Evolutionary conservation across 1,140 invertebrate species (phyloP).

Genomic region (Eupeodes corollae): DNA sequence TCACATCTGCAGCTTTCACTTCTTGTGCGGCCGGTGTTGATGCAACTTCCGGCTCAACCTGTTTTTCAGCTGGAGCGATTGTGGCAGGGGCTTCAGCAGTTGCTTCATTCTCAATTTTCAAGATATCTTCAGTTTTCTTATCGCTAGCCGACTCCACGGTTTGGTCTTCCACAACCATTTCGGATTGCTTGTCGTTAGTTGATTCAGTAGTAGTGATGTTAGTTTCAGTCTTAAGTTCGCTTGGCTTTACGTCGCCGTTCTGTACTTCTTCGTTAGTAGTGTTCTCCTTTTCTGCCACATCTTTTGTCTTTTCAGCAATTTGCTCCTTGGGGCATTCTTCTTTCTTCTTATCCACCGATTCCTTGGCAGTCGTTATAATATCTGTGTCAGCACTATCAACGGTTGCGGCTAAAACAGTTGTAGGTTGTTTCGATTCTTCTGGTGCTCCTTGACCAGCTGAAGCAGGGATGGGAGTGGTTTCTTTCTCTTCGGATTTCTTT

Average conservation of each 20-base stretch:
- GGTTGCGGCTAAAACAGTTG: too few relatives aligned
- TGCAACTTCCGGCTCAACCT: conserved; percentile 1
- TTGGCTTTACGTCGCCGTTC: neutral
- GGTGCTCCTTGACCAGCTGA: too few relatives aligned
- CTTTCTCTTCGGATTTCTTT: conserved; percentile 1
- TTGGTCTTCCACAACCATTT: too few relatives aligned
- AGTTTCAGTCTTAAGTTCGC: neutral
- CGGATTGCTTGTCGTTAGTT: too few relatives aligned
- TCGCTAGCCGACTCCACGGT: too few relatives aligned
- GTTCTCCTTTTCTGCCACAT: neutral
- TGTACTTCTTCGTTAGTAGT: neutral
- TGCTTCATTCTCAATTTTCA: neutral
- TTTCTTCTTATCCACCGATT: too few relatives aligned
- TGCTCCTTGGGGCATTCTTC: too few relatives aligned
- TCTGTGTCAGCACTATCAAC: too few relatives aligned
- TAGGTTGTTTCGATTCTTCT: too few relatives aligned
- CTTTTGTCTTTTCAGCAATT: neutral
- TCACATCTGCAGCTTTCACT: neutral
- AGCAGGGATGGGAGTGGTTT: neutral
- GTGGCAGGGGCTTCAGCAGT: neutral
- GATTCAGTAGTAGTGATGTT: too few relatives aligned
- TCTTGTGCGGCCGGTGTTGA: neutral
- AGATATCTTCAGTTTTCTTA: too few relatives aligned
- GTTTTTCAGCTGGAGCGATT: neutral
- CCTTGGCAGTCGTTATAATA: too few relatives aligned